These are phyloP conservation scores for Anthrax anthrax DNA, from an alignment of 2,888 invertebrate species.

Conservation along the genomic window DNA sequence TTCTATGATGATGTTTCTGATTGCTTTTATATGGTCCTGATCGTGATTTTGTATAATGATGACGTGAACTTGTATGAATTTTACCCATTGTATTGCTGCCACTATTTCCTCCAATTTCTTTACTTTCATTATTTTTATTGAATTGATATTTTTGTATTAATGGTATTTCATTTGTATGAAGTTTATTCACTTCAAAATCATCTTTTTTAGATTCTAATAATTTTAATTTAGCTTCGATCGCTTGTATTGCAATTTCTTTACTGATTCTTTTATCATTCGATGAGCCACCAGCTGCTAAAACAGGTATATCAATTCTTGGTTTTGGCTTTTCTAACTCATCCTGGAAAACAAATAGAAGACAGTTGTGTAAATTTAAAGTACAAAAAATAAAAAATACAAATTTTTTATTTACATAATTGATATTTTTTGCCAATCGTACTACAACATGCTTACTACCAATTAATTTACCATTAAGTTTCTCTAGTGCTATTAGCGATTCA, in stretches of 20 bases:
- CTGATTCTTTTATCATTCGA: slow-evolving; percentile 47
- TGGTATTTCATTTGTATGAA: slow-evolving; percentile 49
- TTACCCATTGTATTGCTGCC: slow-evolving; percentile 11
- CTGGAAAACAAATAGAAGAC: slow-evolving; percentile 33
- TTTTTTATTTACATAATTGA: slow-evolving; percentile 43
- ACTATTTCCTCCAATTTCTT: slow-evolving; percentile 8
- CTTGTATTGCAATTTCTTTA: slow-evolving; percentile 67
- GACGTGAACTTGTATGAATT: slow-evolving; percentile 13
- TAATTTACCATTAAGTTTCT: slow-evolving; percentile 55
- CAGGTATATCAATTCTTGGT: slow-evolving; percentile 62
- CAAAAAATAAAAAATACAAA: slow-evolving; percentile 5
- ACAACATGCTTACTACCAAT: slow-evolving; percentile 61
- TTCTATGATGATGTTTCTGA: too few relatives aligned
- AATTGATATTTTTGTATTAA: slow-evolving; percentile 54
- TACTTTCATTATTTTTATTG: slow-evolving; percentile 23
- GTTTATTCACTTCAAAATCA: slow-evolving; percentile 60
- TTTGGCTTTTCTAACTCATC: slow-evolving; percentile 63
- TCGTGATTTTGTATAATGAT: slow-evolving; percentile 20
- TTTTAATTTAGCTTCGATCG: slow-evolving; percentile 76
- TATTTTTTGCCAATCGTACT: slow-evolving; percentile 68
- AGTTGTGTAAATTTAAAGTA: too few relatives aligned
- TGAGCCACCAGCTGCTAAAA: slow-evolving; percentile 49
- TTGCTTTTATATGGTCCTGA: slow-evolving; percentile 22
- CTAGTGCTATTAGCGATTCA: slow-evolving; percentile 58
- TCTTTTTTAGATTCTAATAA: slow-evolving; percentile 51